Evolutionary conservation across 2,888 invertebrate species (phyloP).

Genomic region (Empis stercorea): DNA sequence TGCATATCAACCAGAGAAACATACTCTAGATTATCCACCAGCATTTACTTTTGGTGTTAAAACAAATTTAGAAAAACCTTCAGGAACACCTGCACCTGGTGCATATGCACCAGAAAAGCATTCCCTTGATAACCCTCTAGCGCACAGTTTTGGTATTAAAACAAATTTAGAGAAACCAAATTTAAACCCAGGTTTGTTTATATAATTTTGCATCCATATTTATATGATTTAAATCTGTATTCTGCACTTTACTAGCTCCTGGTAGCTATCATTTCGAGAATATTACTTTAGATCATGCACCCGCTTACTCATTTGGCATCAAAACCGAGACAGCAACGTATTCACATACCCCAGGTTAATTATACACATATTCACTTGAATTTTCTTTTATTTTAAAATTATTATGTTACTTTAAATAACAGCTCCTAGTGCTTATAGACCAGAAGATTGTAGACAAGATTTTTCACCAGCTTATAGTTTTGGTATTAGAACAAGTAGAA

Average conservation of each 20-base stretch:
- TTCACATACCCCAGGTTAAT: conserved; percentile 25
- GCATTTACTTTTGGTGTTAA: conserved; percentile 45
- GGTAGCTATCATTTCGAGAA: conserved; percentile 48
- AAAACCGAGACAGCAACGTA: conserved; percentile 26
- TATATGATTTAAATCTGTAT: not conserved
- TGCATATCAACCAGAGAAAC: conserved; percentile 46
- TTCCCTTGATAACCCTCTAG: conserved; percentile 27
- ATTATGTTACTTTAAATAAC: no score
- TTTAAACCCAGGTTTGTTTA: conserved; percentile 41
- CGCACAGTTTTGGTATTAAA: conserved; percentile 49
- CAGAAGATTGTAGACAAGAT: conserved; percentile 49
- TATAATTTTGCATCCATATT: not conserved
- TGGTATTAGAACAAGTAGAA: not conserved
- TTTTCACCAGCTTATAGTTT: conserved; percentile 37
- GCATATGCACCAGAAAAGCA: conserved; percentile 42
- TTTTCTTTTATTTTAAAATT: not conserved
- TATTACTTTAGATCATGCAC: conserved; percentile 30
- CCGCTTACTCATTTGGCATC: conserved; percentile 46
- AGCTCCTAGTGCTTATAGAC: conserved; percentile 46
- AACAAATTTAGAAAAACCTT: conserved; percentile 38
- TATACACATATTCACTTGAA: not conserved
- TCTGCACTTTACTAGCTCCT: conserved; percentile 35
- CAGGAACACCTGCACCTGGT: conserved; percentile 42
- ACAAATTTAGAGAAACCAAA: conserved; percentile 39
- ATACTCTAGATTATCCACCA: conserved; percentile 31